phyloP scores from a whole-genome alignment of 2,888 invertebrate genomes.

The Ephialtes manifestator region DNA sequence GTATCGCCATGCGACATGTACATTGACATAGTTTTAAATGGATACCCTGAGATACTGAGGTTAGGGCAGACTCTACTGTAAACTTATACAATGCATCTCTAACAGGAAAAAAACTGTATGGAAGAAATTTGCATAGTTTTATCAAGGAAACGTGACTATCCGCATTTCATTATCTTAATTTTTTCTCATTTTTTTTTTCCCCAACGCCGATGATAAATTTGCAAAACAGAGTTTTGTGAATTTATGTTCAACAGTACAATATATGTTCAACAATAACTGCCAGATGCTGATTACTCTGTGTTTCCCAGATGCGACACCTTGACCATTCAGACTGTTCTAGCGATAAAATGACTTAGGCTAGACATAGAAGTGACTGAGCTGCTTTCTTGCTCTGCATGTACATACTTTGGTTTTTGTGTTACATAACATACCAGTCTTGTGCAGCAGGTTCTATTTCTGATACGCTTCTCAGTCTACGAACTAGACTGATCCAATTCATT shows the following conservation, averaged over 20 bases:
- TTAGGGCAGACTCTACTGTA: neutral
- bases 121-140: neutral
- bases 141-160: neutral
- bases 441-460: constrained; percentile 82
- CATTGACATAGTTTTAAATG: neutral
- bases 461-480: constrained; percentile 74
- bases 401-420: constrained; percentile 72
- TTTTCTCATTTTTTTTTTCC: neutral
- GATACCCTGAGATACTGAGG: neutral
- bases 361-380: neutral
- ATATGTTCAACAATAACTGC: neutral
- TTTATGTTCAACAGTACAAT: neutral
- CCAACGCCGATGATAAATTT: no score
- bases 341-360: neutral
- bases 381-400: constrained; percentile 38
- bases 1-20: neutral
- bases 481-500: constrained; percentile 63
- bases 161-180: neutral
- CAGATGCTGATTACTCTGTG: neutral
- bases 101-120: neutral
- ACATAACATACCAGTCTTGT: constrained; percentile 78
- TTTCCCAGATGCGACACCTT: neutral
- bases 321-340: neutral
- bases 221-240: neutral
- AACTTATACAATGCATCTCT: neutral